Evolutionary conservation across 2,113 vertebrate genomes (phyloP).

Genomic region (Sciurus niger): DNA sequence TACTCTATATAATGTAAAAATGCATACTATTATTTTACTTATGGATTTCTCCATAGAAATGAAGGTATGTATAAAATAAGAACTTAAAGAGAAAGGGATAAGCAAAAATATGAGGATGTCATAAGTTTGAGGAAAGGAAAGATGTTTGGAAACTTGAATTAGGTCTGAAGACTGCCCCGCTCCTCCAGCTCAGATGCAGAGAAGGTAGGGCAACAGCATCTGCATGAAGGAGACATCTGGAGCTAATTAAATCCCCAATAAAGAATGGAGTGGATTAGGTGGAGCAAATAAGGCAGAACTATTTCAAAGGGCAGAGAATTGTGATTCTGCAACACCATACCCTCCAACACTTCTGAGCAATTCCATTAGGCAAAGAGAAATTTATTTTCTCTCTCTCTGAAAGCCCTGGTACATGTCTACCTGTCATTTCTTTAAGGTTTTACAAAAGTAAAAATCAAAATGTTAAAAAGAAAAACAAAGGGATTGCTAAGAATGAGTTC

Average conservation of each 20-base stretch:
- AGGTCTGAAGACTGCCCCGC: not conserved
- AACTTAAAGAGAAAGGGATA: no score
- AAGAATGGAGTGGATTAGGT: not conserved
- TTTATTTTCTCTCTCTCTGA: not conserved
- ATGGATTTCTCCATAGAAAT: no score
- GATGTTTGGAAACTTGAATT: not conserved
- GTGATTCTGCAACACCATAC: not conserved
- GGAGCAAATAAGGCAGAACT: not conserved
- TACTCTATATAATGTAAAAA: no score
- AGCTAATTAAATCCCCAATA: not conserved
- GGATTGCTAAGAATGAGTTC: not conserved
- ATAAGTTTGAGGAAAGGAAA: not conserved
- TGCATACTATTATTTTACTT: no score
- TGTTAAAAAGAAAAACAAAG: not conserved
- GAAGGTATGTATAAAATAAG: no score
- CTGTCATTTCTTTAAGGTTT: constrained; percentile 35
- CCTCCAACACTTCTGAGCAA: not conserved
- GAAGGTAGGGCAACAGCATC: fast-evolving
- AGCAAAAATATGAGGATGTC: no score
- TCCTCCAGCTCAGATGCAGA: not conserved
- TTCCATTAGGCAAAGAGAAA: not conserved
- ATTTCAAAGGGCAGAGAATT: not conserved
- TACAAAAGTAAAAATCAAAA: not conserved
- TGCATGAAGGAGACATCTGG: no score
- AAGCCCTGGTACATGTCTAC: not conserved